These are phyloP conservation scores for Brachionus asplanchnoidis DNA, from an alignment of 1,140 invertebrate genomes.

Conservation along the genomic window DNA sequence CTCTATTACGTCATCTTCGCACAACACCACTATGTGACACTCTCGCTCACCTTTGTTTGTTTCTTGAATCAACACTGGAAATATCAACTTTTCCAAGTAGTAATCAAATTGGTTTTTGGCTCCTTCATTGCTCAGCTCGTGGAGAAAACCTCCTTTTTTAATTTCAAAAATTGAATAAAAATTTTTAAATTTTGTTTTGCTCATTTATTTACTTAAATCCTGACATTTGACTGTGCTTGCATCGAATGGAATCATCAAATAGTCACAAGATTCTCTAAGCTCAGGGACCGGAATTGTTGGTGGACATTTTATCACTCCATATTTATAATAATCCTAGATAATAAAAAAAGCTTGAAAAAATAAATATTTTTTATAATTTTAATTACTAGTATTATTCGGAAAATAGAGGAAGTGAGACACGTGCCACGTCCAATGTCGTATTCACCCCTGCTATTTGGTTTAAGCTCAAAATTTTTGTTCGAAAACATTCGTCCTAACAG, in stretches of 20 bases:
- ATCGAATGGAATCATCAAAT: conserved; percentile 94
- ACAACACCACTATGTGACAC: conserved; percentile 79
- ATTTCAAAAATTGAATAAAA: background rate
- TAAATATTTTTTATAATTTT: background rate
- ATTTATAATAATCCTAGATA: conserved; percentile 78
- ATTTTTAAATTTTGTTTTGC: conserved; percentile 53
- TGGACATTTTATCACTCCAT: conserved; percentile 79
- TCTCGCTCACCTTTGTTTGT: conserved; percentile 60
- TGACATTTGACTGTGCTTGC: conserved; percentile 89
- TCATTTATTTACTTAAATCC: conserved; percentile 68
- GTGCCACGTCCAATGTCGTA: conserved; percentile 98
- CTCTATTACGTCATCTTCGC: conserved; percentile 91
- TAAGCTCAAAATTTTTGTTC: conserved; percentile 73
- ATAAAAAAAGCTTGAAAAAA: background rate
- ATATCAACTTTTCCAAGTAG: conserved; percentile 72
- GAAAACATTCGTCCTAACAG: conserved; percentile 95
- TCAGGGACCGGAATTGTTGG: conserved; percentile 80
- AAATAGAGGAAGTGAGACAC: conserved; percentile 74
- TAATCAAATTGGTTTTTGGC: conserved; percentile 90
- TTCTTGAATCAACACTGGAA: conserved; percentile 20
- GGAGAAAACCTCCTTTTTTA: conserved; percentile 76
- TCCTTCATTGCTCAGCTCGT: conserved; percentile 97
- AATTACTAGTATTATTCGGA: conserved; percentile 74
- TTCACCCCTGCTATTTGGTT: conserved; percentile 89
- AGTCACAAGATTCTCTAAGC: conserved; percentile 94